Evolutionary conservation across 37 sponge, comb jelly and placozoan species (phyloP).

Genomic region (Chondrosia reniformis): DNA sequence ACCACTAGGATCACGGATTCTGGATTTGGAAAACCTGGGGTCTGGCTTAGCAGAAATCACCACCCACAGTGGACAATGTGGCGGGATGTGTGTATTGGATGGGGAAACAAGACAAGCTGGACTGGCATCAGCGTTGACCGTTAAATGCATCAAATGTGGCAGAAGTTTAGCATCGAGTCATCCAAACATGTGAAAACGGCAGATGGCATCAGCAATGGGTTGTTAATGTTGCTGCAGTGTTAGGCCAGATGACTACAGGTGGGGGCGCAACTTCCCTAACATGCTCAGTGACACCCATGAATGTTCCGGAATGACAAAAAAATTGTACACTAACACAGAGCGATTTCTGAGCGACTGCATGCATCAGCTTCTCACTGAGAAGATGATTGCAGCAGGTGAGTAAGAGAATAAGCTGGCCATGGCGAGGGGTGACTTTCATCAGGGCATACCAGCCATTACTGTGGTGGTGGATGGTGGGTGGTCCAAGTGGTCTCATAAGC

Average conservation of each 20-base stretch:
- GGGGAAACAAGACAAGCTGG: not conserved
- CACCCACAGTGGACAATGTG: not conserved
- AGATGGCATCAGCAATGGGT: slow-evolving; percentile 30
- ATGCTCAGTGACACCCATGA: slow-evolving; percentile 11
- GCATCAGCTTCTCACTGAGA: not conserved
- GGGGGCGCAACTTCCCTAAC: slow-evolving; percentile 32
- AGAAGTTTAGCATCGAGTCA: slow-evolving; percentile 6
- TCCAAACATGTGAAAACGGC: slow-evolving; percentile 11
- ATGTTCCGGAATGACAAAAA: slow-evolving; percentile 45
- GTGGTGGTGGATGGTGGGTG: slow-evolving; percentile 57
- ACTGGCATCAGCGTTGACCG: not conserved
- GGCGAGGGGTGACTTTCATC: slow-evolving; percentile 28
- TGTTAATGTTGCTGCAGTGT: slow-evolving; percentile 43
- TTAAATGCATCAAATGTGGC: slow-evolving; percentile 2
- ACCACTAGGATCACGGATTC: not conserved
- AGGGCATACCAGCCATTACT: slow-evolving; percentile 44
- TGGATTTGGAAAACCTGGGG: slow-evolving; percentile 3
- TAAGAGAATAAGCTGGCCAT: slow-evolving; percentile 29
- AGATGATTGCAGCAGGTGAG: slow-evolving; percentile 19
- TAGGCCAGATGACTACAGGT: slow-evolving; percentile 56
- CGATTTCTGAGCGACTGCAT: slow-evolving; percentile 15
- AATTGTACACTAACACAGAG: slow-evolving; percentile 26
- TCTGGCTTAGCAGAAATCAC: slow-evolving; percentile 11
- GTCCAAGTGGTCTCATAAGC: slow-evolving; percentile 56
- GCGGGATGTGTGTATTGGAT: slow-evolving; percentile 8